A percentile compares a stretch with the other conserved stretches of the same genome.
phyloP scores from a whole-genome alignment of 2,888 invertebrate genomes.

The Bruchidius siliquastri region DNA sequence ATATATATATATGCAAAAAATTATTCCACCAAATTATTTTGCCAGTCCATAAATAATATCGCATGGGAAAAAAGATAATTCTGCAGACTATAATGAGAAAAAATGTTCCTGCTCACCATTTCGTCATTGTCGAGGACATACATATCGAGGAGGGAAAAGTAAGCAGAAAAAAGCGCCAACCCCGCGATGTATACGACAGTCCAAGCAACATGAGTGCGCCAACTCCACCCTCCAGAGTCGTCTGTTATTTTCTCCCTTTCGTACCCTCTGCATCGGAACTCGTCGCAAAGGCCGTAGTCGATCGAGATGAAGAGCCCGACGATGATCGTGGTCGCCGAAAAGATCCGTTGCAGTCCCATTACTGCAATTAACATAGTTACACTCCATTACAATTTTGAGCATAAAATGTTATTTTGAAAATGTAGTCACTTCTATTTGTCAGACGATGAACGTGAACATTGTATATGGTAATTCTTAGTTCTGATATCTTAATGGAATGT shows the following conservation, averaged over 20 bases:
- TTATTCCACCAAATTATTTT: too few species aligned
- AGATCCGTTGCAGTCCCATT: conserved; percentile 56
- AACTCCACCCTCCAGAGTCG: conserved; percentile 46
- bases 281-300: conserved; percentile 58
- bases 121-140: conserved; percentile 34
- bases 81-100: too few species aligned
- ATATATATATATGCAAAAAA: too few species aligned
- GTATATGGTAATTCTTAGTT: too few species aligned
- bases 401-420: too few species aligned
- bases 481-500: too few species aligned
- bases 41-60: too few species aligned
- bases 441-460: too few species aligned
- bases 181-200: conserved; percentile 53
- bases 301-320: conserved; percentile 58
- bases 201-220: conserved; percentile 55
- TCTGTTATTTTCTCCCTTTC: conserved; percentile 43
- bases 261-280: conserved; percentile 56
- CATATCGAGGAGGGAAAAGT: conserved; percentile 50
- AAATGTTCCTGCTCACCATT: conserved; percentile 22
- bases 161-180: conserved; percentile 52
- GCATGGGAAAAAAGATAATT: too few species aligned
- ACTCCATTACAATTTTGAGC: too few species aligned
- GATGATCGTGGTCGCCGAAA: conserved; percentile 56
- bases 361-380: too few species aligned
- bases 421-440: too few species aligned